phyloP scores from a whole-genome alignment of 1,140 invertebrate genomes.

The Aphelinus certus region DNA sequence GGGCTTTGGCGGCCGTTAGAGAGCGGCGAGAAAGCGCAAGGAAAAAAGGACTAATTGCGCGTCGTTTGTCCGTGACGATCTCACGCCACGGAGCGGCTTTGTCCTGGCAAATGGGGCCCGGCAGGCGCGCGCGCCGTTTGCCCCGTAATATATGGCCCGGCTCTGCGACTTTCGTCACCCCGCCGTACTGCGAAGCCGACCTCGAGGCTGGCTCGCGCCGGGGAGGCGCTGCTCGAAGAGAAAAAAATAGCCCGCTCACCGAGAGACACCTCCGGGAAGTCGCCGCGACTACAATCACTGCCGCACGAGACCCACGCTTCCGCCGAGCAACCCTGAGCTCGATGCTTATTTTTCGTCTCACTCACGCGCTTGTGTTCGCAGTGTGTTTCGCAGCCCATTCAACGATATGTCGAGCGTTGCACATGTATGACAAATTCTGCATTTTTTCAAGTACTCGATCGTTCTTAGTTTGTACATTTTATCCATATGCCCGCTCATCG shows the following conservation, averaged over 20 bases:
- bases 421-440: no score
- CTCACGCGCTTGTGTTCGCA: no score
- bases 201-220: background rate
- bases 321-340: no score
- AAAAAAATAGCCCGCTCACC: conserved; percentile 10
- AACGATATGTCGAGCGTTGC: no score
- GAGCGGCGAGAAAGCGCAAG: background rate
- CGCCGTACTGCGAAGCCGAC: conserved; percentile 1
- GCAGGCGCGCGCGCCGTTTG: background rate
- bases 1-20: background rate
- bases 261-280: no score
- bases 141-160: conserved; percentile 19
- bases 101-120: conserved; percentile 9
- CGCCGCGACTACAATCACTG: no score
- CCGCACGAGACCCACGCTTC: no score
- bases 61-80: conserved; percentile 22
- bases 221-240: background rate
- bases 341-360: no score
- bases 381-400: no score
- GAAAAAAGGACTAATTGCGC: conserved; percentile 29
- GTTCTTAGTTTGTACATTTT: no score
- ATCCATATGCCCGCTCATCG: no score
- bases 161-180: conserved; percentile 25
- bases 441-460: no score
- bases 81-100: conserved; percentile 18